phyloP scores from a whole-genome alignment of 2,888 invertebrate genomes.

The Cantharis flavilabris region DNA sequence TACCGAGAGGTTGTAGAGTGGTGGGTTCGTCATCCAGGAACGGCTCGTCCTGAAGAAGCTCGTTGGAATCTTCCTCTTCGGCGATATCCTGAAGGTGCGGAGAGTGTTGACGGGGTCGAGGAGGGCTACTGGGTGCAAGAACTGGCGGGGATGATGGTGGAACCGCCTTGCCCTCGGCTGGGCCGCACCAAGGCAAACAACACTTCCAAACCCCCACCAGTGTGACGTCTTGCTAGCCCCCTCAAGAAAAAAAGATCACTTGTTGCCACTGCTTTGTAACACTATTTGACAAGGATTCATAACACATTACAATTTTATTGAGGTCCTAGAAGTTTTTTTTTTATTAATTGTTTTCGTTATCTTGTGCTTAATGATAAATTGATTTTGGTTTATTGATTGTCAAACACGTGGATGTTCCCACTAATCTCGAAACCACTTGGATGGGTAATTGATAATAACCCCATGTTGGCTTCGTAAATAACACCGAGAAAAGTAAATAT shows the following conservation, averaged over 20 bases:
- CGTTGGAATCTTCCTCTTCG: conserved; percentile 75
- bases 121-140: conserved; percentile 63
- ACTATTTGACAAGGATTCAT: conserved; percentile 6
- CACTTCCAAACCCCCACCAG: conserved; percentile 81
- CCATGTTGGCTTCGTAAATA: conserved; percentile 10
- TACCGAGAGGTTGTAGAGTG: conserved; percentile 55
- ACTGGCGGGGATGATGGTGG: conserved; percentile 41
- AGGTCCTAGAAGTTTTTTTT: conserved; percentile 4
- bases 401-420: conserved; percentile 39
- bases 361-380: conserved; percentile 10
- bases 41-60: conserved; percentile 60
- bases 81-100: conserved; percentile 78
- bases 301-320: conserved; percentile 9
- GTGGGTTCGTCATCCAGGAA: conserved; percentile 60
- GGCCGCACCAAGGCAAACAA: conserved; percentile 83
- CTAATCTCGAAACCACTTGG: conserved; percentile 27
- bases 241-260: conserved; percentile 40
- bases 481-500: conserved; percentile 6
- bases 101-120: conserved; percentile 69
- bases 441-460: conserved; percentile 10
- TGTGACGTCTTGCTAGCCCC: conserved; percentile 56
- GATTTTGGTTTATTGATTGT: conserved; percentile 46
- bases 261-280: conserved; percentile 28
- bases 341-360: background rate
- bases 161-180: conserved; percentile 60